Conservation (phyloP, 2,888 invertebrate species). For the Zeuzera pyrina region DNA sequence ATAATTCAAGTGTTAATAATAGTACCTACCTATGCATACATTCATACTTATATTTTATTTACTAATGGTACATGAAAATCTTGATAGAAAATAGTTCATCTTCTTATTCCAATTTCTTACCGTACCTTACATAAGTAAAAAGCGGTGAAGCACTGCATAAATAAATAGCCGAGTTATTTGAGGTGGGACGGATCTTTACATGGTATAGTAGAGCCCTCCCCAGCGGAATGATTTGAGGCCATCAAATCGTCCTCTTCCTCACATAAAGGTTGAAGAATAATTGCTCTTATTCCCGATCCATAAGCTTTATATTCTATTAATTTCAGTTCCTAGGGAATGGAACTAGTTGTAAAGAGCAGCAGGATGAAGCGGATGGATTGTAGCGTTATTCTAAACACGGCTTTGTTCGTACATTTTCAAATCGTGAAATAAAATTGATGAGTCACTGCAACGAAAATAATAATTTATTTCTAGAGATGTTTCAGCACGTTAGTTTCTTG, state of each 20-base stretch:
- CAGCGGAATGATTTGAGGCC: constrained; percentile 64
- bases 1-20: no score
- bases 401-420: constrained; percentile 1
- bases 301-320: constrained; percentile 42
- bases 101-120: no score
- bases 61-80: no score
- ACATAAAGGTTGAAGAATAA: constrained; percentile 36
- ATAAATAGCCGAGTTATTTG: constrained; percentile 29
- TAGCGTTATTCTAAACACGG: constrained; percentile 13
- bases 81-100: no score
- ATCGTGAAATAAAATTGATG: constrained; percentile 2
- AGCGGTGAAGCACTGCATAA: constrained; percentile 28
- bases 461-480: no score
- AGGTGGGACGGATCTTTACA: constrained; percentile 45
- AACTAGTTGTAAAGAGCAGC: constrained; percentile 33
- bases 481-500: no score
- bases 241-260: constrained; percentile 68
- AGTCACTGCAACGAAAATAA: no score
- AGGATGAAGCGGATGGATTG: constrained; percentile 37
- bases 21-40: no score
- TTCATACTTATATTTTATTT: no score
- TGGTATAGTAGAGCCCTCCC: constrained; percentile 63
- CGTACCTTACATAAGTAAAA: constrained; percentile 3
- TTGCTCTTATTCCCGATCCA: constrained; percentile 40
- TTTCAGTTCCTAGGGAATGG: constrained; percentile 33